phyloP scores from a whole-genome alignment of 1,140 invertebrate species.

The Drosophila murphyi region DNA sequence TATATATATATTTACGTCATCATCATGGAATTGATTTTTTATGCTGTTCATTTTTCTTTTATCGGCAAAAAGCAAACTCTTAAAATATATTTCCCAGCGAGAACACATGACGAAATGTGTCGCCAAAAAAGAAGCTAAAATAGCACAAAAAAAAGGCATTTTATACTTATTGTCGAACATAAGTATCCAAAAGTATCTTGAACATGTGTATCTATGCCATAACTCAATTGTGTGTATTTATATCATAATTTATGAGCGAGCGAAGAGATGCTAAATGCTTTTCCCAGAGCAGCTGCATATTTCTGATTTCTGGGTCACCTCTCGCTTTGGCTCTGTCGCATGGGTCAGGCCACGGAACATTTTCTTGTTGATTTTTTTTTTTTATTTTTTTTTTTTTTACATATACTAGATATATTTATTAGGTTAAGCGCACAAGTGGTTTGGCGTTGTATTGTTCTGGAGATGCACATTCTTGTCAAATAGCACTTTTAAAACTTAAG shows the following conservation, averaged over 20 bases:
- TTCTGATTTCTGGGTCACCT: conserved; percentile 47
- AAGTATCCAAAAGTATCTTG: conserved; percentile 40
- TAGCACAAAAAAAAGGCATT: conserved; percentile 15
- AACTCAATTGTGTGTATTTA: conserved; percentile 27
- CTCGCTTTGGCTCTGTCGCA: not conserved
- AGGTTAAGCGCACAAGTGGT: not conserved
- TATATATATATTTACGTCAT: not conserved
- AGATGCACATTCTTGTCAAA: no score
- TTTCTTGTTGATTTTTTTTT: conserved; percentile 8
- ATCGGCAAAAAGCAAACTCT: conserved; percentile 34
- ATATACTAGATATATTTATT: conserved; percentile 1
- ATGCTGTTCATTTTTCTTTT: conserved; percentile 7
- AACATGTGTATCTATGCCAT: conserved; percentile 46
- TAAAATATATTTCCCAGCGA: conserved; percentile 57
- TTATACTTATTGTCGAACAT: not conserved
- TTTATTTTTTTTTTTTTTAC: not conserved
- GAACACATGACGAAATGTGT: conserved; percentile 47
- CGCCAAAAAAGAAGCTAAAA: conserved; percentile 58
- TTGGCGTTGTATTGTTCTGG: not conserved
- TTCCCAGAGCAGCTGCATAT: conserved; percentile 30
- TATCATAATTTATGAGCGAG: conserved; percentile 9
- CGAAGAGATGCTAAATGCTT: conserved; percentile 12
- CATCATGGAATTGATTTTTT: conserved; percentile 71
- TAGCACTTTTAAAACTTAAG: no score
- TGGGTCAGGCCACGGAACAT: conserved; percentile 11